Base-by-base conservation (phyloP, 2,113 vertebrate genomes). In the Crocuta crocuta region DNA sequence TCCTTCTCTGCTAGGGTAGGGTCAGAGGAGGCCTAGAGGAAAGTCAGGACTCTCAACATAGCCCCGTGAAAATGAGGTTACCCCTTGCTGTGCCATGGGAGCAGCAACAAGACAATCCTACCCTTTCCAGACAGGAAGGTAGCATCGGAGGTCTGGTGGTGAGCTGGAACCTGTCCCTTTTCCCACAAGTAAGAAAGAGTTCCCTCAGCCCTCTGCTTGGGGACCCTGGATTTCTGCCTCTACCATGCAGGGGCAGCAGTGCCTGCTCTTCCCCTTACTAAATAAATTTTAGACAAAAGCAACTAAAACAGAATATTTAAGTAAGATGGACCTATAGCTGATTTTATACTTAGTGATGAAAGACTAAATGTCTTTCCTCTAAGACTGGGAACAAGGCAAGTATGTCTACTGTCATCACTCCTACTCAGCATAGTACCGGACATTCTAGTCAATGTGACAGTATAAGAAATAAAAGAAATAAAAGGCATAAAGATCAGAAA, bases 251-350 rank as follows among this genome's bases (percentile, higher is more conserved):
- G 58, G 23, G 94, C 48, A 7, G 48, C 12, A 66, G 33, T 33
- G 17, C 11, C 24, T 21, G 39, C 68, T 88, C 73, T 33, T 81
- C 55, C 15, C 26, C 7, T 26, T 82, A 48, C 23, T 89, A 45
- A 53, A 91, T 53, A 58, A 26, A 50, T 33, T 4, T 68, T n/a
- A 63, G 66, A 33, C 8, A 92, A 50, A 95, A 61, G 24, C 9
- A 93, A 81, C 71, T 58, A n/a, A 55, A 90, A 90, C n/a, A 89
- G 23, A 74, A n/a, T 50, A 81, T 78, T 84, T 66, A 48, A 95
- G 73, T 26, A 95, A 80, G 50, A 73, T 92, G 43, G 48, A 50
- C 26, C 28, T 81, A 58, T 19, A 81, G 12, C 24, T 70, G 26
- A 28, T 91, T 74, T 82, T 58, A 80, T 50, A 91, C 15, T 74